Conservation (phyloP, 2,888 invertebrate species). For the Clistopyga incitator region DNA sequence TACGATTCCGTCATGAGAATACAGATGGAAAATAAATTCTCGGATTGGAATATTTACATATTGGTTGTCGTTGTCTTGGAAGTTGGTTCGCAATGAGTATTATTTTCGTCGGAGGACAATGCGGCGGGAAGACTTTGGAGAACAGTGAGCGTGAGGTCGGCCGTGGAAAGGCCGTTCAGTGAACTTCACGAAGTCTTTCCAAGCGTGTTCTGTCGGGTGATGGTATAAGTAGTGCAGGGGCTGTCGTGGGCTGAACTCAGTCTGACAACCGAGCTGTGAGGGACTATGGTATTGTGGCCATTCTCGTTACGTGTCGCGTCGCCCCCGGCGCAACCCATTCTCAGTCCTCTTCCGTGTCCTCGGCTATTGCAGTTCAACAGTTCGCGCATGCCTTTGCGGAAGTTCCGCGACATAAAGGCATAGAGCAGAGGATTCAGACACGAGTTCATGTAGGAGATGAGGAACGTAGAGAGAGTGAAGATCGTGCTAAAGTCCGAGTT, state of each 20-base stretch:
- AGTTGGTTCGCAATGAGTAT: background rate
- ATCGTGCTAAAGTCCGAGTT: conserved; percentile 89
- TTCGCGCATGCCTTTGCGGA: conserved; percentile 94
- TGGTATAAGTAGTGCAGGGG: conserved; percentile 72
- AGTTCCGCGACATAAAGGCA: conserved; percentile 93
- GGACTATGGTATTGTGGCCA: conserved; percentile 68
- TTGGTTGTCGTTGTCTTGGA: conserved; percentile 43
- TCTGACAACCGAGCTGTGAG: conserved; percentile 75
- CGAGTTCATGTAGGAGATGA: conserved; percentile 95
- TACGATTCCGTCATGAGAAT: conserved; percentile 33
- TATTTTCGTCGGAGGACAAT: conserved; percentile 23
- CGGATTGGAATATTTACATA: conserved; percentile 26
- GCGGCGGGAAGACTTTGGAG: conserved; percentile 36
- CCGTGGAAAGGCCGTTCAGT: conserved; percentile 57
- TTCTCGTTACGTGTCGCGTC: conserved; percentile 74
- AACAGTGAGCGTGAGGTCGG: conserved; percentile 58
- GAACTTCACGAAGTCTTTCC: conserved; percentile 66
- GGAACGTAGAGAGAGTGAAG: conserved; percentile 93
- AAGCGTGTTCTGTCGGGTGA: conserved; percentile 71
- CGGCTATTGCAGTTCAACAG: conserved; percentile 88
- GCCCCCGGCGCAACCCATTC: conserved; percentile 74
- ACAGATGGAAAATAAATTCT: background rate
- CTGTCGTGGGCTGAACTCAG: conserved; percentile 75
- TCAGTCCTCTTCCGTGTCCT: conserved; percentile 74
- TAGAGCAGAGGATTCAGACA: conserved; percentile 96